Conservation (phyloP, 2,888 invertebrate species). For the Harpalus rubripes region DNA sequence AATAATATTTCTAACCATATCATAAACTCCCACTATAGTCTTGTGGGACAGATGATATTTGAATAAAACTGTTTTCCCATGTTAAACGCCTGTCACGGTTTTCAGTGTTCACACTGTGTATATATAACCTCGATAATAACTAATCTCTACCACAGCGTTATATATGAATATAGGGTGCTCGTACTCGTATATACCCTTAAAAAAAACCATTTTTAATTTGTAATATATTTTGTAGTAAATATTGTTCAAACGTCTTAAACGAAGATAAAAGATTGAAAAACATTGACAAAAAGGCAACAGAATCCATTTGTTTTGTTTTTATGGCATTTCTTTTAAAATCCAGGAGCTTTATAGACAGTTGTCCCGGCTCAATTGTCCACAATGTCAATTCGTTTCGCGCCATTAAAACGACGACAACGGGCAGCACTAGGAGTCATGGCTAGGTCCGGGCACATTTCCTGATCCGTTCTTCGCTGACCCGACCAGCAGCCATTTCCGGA, state of each 20-base stretch:
- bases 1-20: too few species aligned
- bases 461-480: constrained; percentile 26
- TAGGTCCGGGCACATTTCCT: constrained; percentile 50
- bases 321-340: constrained; percentile 63
- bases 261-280: constrained; percentile 17
- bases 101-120: too few species aligned
- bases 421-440: constrained; percentile 49
- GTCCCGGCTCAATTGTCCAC: constrained; percentile 65
- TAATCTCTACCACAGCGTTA: too few species aligned
- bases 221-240: background rate
- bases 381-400: constrained; percentile 66
- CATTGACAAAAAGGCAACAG: constrained; percentile 55
- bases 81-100: too few species aligned
- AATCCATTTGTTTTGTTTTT: constrained; percentile 63
- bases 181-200: too few species aligned
- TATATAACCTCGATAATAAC: too few species aligned
- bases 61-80: too few species aligned
- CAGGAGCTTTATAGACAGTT: constrained; percentile 65
- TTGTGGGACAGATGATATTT: too few species aligned
- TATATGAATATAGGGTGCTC: too few species aligned
- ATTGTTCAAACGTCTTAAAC: background rate
- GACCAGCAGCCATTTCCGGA: constrained; percentile 38
- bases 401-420: constrained; percentile 64
- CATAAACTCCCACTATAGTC: too few species aligned
- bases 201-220: background rate